A percentile compares a stretch with the other conserved stretches of the same genome.
Conservation (phyloP, 2,113 vertebrate species). For the Hirundichthys speculiger region DNA sequence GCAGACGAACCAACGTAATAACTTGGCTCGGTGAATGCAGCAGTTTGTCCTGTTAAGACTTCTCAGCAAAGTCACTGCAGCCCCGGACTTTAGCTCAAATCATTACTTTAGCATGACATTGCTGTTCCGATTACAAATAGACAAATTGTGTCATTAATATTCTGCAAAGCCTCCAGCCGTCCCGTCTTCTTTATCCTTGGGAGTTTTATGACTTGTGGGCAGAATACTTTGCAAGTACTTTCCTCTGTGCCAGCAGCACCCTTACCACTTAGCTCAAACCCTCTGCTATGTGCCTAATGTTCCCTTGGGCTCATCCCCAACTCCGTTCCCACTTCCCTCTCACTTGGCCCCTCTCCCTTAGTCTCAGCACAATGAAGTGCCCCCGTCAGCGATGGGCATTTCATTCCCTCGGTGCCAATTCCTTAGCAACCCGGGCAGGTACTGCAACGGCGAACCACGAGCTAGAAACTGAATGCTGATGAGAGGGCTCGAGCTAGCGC, state of each 20-base stretch:
- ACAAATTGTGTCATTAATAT: neutral
- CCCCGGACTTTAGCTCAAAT: too few relatives aligned
- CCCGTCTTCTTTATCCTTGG: neutral
- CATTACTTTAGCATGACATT: neutral
- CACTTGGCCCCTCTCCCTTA: conserved; percentile 59
- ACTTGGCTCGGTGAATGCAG: too few relatives aligned
- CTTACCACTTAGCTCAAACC: conserved; percentile 36
- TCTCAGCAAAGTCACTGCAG: too few relatives aligned
- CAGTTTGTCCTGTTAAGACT: too few relatives aligned
- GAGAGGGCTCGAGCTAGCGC: conserved; percentile 7
- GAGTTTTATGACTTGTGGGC: neutral
- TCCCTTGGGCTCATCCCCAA: conserved; percentile 42
- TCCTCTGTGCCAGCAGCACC: conserved; percentile 40
- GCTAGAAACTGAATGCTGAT: conserved; percentile 54
- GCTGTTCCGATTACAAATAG: conserved; percentile 1
- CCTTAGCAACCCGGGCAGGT: conserved; percentile 71
- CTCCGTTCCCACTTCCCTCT: conserved; percentile 58
- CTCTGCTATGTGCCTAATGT: conserved; percentile 46
- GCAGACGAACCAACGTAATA: too few relatives aligned
- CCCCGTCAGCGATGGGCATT: conserved; percentile 68
- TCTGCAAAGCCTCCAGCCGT: conserved; percentile 4
- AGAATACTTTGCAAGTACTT: conserved; percentile 16
- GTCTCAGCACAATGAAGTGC: conserved; percentile 71
- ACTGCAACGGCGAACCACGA: conserved; percentile 48
- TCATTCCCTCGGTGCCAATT: conserved; percentile 77